phyloP scores from a whole-genome alignment of 1,140 invertebrate genomes.

The Lepidurus packardi region DNA sequence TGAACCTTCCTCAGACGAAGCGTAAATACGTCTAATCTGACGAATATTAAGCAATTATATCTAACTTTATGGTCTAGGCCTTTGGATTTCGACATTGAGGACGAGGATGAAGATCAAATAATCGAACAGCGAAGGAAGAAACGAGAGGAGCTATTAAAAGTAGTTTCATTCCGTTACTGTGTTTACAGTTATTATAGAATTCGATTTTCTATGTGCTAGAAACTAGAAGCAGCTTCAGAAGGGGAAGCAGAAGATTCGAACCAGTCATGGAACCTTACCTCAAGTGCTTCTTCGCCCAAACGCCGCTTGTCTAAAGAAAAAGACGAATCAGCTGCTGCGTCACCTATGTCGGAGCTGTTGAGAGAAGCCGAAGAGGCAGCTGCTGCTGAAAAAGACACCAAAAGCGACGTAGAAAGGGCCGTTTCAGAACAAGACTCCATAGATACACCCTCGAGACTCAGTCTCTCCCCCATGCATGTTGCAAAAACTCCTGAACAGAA shows the following conservation, averaged over 20 bases:
- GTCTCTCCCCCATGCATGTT: constrained; percentile 32
- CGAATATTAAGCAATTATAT: constrained; percentile 33
- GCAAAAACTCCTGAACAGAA: constrained; percentile 25
- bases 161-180: constrained; percentile 43
- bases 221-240: constrained; percentile 54
- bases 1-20: constrained; percentile 34
- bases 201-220: constrained; percentile 43
- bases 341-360: constrained; percentile 39
- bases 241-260: constrained; percentile 50
- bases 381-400: constrained; percentile 35
- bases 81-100: constrained; percentile 66
- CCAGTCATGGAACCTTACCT: constrained; percentile 45
- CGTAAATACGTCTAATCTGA: constrained; percentile 34
- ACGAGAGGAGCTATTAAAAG: constrained; percentile 80
- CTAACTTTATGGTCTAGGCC: constrained; percentile 39
- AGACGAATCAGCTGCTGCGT: constrained; percentile 39
- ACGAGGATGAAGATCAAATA: constrained; percentile 88
- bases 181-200: constrained; percentile 22
- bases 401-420: constrained; percentile 42
- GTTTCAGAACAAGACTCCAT: constrained; percentile 27
- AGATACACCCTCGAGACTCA: constrained; percentile 31
- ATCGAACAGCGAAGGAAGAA: constrained; percentile 84
- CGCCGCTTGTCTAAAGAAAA: constrained; percentile 39
- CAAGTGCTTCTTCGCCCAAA: constrained; percentile 44
- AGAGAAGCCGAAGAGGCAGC: constrained; percentile 34